Evolutionary conservation across 2,888 invertebrate genomes (phyloP).

Genomic region (Himalopsyche kuldschensis): DNA sequence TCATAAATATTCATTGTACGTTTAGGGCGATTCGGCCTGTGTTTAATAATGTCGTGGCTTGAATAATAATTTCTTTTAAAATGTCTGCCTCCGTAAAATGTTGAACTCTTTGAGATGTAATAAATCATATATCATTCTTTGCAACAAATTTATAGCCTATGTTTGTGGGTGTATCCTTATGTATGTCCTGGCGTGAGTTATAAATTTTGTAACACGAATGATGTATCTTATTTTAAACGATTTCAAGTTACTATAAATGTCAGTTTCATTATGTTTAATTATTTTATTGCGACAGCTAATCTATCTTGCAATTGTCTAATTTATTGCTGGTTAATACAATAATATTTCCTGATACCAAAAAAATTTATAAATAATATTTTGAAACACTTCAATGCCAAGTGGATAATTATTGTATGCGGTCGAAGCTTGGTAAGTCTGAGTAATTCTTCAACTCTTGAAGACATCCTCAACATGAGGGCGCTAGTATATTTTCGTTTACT

Average conservation of each 20-base stretch:
- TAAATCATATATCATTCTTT: not conserved
- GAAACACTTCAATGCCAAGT: too few species aligned
- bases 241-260: not conserved
- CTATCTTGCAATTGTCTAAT: not conserved
- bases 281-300: not conserved
- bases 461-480: too few species aligned
- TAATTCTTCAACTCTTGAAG: too few species aligned
- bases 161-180: not conserved
- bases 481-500: too few species aligned
- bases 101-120: not conserved
- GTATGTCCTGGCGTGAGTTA: not conserved
- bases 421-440: too few species aligned
- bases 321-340: not conserved
- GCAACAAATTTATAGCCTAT: not conserved
- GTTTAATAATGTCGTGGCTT: slow-evolving; percentile 3
- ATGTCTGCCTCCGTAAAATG: not conserved
- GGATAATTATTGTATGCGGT: too few species aligned
- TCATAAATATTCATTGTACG: not conserved
- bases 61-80: not conserved
- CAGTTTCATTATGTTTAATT: not conserved
- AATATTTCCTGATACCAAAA: too few species aligned
- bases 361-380: too few species aligned
- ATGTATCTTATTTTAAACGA: not conserved
- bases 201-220: not conserved
- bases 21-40: not conserved